These are phyloP conservation scores for Lutjanus campechanus DNA, from an alignment of 2,797 vertebrate genomes.

Conservation along the genomic window DNA sequence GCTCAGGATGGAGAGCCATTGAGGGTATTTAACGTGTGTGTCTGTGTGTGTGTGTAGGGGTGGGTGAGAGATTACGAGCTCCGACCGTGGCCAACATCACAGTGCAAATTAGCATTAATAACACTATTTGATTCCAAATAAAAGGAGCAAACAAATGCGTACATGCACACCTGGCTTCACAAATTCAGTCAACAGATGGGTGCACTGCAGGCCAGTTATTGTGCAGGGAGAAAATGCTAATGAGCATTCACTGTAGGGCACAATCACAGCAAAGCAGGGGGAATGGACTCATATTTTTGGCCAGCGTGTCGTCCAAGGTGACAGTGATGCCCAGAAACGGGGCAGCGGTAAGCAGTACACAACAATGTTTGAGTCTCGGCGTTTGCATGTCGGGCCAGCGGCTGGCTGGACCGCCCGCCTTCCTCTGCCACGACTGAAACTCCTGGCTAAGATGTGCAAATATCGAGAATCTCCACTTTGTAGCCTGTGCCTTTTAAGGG, in stretches of 20 bases:
- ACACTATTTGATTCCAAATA: constrained; percentile 67
- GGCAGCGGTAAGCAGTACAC: constrained; percentile 9
- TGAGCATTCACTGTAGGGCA: constrained; percentile 51
- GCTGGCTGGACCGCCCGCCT: constrained; percentile 23
- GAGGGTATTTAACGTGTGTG: neutral
- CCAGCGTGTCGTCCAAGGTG: constrained; percentile 29
- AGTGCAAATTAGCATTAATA: constrained; percentile 73
- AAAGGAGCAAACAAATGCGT: constrained; percentile 65
- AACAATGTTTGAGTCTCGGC: constrained; percentile 29
- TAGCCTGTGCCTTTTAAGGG: constrained; percentile 18
- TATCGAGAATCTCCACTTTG: constrained; percentile 17
- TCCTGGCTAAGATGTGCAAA: constrained; percentile 35
- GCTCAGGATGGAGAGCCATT: neutral
- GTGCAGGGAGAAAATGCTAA: constrained; percentile 45
- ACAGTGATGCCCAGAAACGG: constrained; percentile 43
- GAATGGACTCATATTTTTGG: constrained; percentile 46
- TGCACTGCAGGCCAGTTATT: constrained; percentile 49
- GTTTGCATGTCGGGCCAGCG: constrained; percentile 41
- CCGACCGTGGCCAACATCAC: constrained; percentile 42
- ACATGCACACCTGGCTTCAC: constrained; percentile 74
- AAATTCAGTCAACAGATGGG: constrained; percentile 70
- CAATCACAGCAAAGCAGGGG: constrained; percentile 42
- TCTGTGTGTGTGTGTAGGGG: neutral
- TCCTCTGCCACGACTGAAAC: constrained; percentile 29
- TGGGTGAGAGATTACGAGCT: constrained; percentile 29